Conservation (phyloP, 2,888 invertebrate species). For the Drosophila phalerata region DNA sequence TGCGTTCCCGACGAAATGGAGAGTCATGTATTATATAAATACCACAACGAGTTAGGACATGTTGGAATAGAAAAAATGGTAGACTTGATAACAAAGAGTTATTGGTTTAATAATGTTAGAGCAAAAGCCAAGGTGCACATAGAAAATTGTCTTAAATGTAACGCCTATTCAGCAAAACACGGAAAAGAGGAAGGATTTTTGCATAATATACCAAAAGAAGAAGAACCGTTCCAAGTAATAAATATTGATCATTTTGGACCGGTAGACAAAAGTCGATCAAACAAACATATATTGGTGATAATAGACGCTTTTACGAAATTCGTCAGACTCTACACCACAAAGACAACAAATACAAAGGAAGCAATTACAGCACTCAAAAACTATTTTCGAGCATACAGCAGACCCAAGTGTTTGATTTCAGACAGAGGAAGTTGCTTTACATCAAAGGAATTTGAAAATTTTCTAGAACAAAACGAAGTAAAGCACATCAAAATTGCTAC, state of each 20-base stretch:
- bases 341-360: neutral
- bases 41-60: conserved; percentile 7
- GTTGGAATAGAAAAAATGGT: conserved; percentile 3
- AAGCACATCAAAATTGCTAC: neutral
- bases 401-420: neutral
- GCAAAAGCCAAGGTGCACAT: neutral
- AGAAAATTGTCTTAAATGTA: neutral
- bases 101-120: neutral
- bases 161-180: neutral
- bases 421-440: conserved; percentile 1
- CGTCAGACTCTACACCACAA: neutral
- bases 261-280: neutral
- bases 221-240: neutral
- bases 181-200: conserved; percentile 1
- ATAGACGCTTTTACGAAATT: conserved; percentile 2
- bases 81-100: neutral
- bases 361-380: neutral
- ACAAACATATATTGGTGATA: neutral
- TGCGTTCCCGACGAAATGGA: neutral
- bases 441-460: neutral
- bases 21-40: neutral
- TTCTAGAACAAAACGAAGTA: neutral
- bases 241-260: conserved; percentile 3
- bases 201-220: neutral
- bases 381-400: conserved; percentile 4